Conservation (phyloP, 1,140 invertebrate species). For the Brachionus manjavacas region DNA sequence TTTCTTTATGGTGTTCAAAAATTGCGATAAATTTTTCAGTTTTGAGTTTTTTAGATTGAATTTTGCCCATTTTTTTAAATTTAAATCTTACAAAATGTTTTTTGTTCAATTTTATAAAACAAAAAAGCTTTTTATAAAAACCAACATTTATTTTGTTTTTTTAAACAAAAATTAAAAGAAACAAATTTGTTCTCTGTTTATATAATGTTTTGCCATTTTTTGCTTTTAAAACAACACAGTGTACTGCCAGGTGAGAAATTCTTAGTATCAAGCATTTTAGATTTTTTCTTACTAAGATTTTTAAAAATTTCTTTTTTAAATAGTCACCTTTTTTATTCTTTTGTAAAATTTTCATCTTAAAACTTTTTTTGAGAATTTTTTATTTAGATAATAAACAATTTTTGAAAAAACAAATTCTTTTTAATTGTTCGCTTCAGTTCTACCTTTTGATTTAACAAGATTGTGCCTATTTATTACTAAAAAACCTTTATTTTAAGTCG, state of each 20-base stretch:
- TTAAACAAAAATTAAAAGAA: neutral
- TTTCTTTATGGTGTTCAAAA: neutral
- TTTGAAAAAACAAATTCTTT: too few species aligned
- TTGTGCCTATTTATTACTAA: too few species aligned
- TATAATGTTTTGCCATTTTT: neutral
- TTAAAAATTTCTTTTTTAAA: neutral
- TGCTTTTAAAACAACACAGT: neutral
- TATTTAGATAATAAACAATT: neutral
- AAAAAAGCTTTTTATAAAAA: neutral
- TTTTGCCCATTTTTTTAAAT: conserved; percentile 5
- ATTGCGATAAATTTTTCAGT: neutral
- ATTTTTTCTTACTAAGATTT: neutral
- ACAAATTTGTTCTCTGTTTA: neutral
- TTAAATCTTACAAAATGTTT: neutral
- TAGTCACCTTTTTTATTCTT: neutral
- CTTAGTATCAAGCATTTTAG: neutral
- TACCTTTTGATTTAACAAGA: neutral
- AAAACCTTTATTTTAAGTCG: too few species aligned
- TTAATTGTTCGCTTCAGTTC: too few species aligned
- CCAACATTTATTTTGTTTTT: neutral
- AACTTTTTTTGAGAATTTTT: neutral
- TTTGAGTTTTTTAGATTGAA: neutral
- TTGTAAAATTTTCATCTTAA: neutral
- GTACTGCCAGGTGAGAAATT: neutral
- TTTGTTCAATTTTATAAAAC: neutral